Percentiles rank a stretch among this genome's conserved stretches.
These are phyloP conservation scores for Dunckerocampus dactyliophorus DNA, from an alignment of 2,113 vertebrate species.

Conservation along the genomic window DNA sequence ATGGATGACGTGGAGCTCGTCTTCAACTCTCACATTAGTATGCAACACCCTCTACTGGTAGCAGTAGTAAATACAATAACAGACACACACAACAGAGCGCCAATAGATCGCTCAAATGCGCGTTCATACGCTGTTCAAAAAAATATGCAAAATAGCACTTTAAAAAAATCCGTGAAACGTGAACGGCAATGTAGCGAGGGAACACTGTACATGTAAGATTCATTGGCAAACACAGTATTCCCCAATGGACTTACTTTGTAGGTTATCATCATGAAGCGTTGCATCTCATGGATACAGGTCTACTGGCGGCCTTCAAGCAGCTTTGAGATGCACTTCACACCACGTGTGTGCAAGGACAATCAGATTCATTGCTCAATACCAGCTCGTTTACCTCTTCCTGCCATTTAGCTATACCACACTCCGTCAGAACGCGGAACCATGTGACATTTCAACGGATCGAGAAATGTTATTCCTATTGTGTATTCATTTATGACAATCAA, in stretches of 20 bases:
- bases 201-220: too few species aligned
- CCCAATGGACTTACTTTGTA: slow-evolving; percentile 7
- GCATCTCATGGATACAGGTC: slow-evolving; percentile 6
- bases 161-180: too few species aligned
- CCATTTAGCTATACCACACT: slow-evolving; percentile 26
- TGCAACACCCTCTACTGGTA: too few species aligned
- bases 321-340: slow-evolving; percentile 14
- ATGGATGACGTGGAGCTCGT: too few species aligned
- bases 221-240: slow-evolving; percentile 9
- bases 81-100: too few species aligned
- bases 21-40: too few species aligned
- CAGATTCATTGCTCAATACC: slow-evolving; percentile 11
- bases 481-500: slow-evolving; percentile 28
- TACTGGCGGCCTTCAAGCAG: not conserved
- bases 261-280: slow-evolving; percentile 7
- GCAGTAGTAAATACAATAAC: too few species aligned
- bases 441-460: slow-evolving; percentile 6
- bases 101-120: too few species aligned
- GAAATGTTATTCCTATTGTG: not conserved
- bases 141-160: too few species aligned
- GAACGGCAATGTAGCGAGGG: too few species aligned
- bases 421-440: slow-evolving; percentile 13
- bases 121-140: too few species aligned
- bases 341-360: slow-evolving; percentile 10
- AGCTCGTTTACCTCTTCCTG: slow-evolving; percentile 45